Base-by-base conservation (phyloP, 2,113 vertebrate species). In the Sylvia atricapilla region DNA sequence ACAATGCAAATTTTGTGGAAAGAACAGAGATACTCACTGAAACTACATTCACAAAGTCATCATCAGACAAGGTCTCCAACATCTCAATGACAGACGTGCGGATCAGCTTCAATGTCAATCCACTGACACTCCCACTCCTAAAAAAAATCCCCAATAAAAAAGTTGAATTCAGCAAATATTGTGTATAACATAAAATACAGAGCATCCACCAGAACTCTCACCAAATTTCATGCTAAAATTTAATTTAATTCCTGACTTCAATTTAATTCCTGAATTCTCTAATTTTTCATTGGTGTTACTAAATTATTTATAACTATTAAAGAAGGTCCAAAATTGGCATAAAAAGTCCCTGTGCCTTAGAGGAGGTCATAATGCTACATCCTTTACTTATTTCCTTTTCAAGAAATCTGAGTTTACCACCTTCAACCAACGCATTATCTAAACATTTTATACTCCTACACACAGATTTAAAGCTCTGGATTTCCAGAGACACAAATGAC, bases 11-110 rank as follows among this genome's bases (percentile, higher is more conserved):
- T 84, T 86, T 58, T 64, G 31, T 33, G 35, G 33, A 80, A 78
- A 63, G 31, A 55, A 52, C 23, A 64, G 87, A 87, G 87, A 87
- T 95, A 99, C 99, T 99, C 96, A 99, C 99, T 50, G 99, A 99
- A 96, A 99, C 99, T n/a, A 99, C 99, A 53, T 99, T 99, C 97
- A 99, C 99, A 47, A 99, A 99, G 95, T 99, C 99, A 22, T 99
- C 99, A 5, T 99, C 99, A 10, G 99, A 99, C 92, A 99, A 98
- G 5, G 99, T 99, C 96, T 99, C 99, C 83, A 99, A 96, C 99
- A 99, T 99, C 96, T 99, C 99, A 9, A 98, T 98, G 97, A 99
- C 99, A 0, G 99, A 99, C 0, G 99, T 99, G 78, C 99, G 98
- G 97, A 99, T 99, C 87, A 99, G 97, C 96, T 99, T 99, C 80